phyloP scores from a whole-genome alignment of 2,888 invertebrate species.

The Marasmarcha lunaedactyla region DNA sequence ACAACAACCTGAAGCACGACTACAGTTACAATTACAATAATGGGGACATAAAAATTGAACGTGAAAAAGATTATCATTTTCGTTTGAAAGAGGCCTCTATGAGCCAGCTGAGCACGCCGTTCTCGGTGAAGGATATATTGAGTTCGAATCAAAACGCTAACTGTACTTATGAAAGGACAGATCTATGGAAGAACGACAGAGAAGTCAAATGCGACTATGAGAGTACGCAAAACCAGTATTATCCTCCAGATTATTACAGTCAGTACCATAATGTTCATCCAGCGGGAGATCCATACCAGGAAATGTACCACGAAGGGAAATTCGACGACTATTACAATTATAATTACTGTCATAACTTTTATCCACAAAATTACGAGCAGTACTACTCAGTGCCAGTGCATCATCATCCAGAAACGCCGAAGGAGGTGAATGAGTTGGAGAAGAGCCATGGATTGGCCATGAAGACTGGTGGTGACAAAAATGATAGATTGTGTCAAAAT shows the following conservation, averaged over 20 bases:
- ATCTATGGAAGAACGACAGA: slow-evolving; percentile 43
- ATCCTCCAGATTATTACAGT: slow-evolving; percentile 38
- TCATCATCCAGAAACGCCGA: slow-evolving; percentile 21
- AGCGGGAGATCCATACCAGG: slow-evolving; percentile 42
- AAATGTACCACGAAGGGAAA: slow-evolving; percentile 42
- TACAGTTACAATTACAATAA: slow-evolving; percentile 31
- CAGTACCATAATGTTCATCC: slow-evolving; percentile 41
- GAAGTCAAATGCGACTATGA: slow-evolving; percentile 39
- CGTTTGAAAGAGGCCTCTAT: not conserved
- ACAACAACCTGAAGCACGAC: slow-evolving; percentile 41
- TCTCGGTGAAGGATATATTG: slow-evolving; percentile 54
- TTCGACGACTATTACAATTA: slow-evolving; percentile 50
- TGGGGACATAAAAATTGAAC: slow-evolving; percentile 11
- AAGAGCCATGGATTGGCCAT: slow-evolving; percentile 7
- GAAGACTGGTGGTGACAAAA: too few species aligned
- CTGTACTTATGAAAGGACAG: slow-evolving; percentile 43
- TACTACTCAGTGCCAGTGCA: slow-evolving; percentile 23
- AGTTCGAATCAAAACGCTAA: slow-evolving; percentile 42
- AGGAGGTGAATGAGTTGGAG: slow-evolving; percentile 23
- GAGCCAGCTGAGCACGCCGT: slow-evolving; percentile 36
- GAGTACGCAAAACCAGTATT: slow-evolving; percentile 34
- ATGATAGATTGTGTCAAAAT: too few species aligned
- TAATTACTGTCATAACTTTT: slow-evolving; percentile 48
- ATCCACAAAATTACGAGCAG: slow-evolving; percentile 45
- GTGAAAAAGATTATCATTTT: not conserved